Conservation (phyloP, 2,113 vertebrate genomes). For the Clarias gariepinus region DNA sequence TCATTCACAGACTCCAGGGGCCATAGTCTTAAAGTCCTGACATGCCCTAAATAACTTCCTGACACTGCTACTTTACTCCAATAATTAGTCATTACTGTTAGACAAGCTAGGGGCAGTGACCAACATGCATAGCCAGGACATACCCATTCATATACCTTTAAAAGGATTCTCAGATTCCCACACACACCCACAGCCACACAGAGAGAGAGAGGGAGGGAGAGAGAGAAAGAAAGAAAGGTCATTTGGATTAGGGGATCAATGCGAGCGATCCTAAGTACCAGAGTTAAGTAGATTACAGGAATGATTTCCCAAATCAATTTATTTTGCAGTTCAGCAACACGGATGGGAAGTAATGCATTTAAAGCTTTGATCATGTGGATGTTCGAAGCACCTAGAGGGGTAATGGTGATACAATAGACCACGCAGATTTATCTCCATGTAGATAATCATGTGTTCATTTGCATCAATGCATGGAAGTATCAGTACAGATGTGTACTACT, state of each 20-base stretch:
- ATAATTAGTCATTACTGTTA: constrained; percentile 61
- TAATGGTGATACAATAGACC: constrained; percentile 61
- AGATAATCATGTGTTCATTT: constrained; percentile 62
- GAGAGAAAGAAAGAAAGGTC: constrained; percentile 28
- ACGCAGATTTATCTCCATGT: constrained; percentile 67
- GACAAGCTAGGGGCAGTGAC: constrained; percentile 4
- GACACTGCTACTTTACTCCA: constrained; percentile 67
- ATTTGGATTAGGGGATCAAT: constrained; percentile 70
- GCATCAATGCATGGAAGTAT: constrained; percentile 50
- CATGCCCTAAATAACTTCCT: constrained; percentile 50
- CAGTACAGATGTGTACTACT: constrained; percentile 30
- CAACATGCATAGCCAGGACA: constrained; percentile 28
- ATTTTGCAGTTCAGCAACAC: constrained; percentile 64
- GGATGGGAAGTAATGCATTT: constrained; percentile 69
- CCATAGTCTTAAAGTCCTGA: constrained; percentile 42
- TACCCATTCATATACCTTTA: constrained; percentile 27
- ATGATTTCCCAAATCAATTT: constrained; percentile 72
- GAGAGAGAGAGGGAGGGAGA: constrained; percentile 15
- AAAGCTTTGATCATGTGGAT: constrained; percentile 54
- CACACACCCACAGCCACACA: background rate
- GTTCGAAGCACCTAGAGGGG: constrained; percentile 61
- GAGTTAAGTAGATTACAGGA: constrained; percentile 73
- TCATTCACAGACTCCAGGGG: constrained; percentile 50
- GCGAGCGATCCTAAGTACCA: constrained; percentile 62
- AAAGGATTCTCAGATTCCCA: background rate